phyloP scores from a whole-genome alignment of 1,140 invertebrate genomes.

The Tetramorium simillimum region DNA sequence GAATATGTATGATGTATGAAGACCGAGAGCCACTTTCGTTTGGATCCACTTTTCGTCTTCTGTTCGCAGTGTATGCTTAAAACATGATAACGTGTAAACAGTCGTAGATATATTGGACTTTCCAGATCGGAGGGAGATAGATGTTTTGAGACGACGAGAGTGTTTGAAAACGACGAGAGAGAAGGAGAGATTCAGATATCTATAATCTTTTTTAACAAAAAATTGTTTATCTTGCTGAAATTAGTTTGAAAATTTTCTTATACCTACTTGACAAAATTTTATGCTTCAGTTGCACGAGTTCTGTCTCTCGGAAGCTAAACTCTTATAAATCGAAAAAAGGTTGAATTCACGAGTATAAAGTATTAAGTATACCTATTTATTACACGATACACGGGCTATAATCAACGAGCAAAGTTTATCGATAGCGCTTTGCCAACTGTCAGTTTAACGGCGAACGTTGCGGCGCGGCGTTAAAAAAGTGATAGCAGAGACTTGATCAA shows the following conservation, averaged over 20 bases:
- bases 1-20: conserved; percentile 46
- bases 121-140: background rate
- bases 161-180: background rate
- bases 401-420: conserved; percentile 21
- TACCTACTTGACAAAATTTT: background rate
- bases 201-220: background rate
- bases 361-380: background rate
- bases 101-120: conserved; percentile 20
- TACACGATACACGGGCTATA: background rate
- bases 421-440: background rate
- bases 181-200: background rate
- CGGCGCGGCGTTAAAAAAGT: background rate
- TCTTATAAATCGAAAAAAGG: background rate
- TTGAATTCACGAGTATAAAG: too few relatives aligned
- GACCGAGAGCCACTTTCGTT: conserved; percentile 39
- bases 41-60: conserved; percentile 23
- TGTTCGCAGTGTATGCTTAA: conserved; percentile 14
- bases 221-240: background rate
- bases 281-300: background rate
- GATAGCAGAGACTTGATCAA: conserved; percentile 23
- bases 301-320: background rate
- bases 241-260: background rate
- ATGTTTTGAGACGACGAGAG: background rate
- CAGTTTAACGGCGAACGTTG: background rate
- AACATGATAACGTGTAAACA: conserved; percentile 33